These are phyloP conservation scores for Lasioglossum pauxillum DNA, from an alignment of 2,888 invertebrate genomes.

Conservation along the genomic window DNA sequence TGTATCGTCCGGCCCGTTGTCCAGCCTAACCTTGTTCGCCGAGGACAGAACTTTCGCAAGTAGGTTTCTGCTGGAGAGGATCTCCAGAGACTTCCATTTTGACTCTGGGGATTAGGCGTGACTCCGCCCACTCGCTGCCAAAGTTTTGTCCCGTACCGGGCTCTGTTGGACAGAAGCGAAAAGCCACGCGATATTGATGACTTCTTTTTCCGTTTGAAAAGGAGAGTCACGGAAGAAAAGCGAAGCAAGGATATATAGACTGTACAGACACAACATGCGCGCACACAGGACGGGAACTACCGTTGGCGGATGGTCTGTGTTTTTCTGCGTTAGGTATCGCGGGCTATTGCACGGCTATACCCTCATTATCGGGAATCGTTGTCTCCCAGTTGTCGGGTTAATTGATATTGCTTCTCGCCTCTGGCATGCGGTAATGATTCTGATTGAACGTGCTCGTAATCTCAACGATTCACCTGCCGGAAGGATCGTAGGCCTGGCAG, in stretches of 20 bases:
- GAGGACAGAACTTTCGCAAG: conserved; percentile 63
- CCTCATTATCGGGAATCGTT: conserved; percentile 46
- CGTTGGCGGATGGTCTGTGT: not conserved
- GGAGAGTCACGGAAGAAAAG: conserved; percentile 28
- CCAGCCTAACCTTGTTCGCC: conserved; percentile 61
- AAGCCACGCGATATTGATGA: conserved; percentile 83
- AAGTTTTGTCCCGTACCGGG: conserved; percentile 68
- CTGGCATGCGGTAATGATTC: not conserved
- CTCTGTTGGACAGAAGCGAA: conserved; percentile 78
- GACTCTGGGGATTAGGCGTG: conserved; percentile 84
- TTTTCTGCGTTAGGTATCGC: conserved; percentile 14
- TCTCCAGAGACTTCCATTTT: conserved; percentile 85
- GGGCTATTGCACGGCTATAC: conserved; percentile 31
- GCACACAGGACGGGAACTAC: not conserved
- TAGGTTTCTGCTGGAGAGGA: conserved; percentile 58
- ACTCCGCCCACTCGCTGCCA: conserved; percentile 80
- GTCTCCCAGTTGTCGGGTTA: conserved; percentile 30
- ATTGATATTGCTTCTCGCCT: conserved; percentile 45
- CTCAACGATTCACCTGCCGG: conserved; percentile 11
- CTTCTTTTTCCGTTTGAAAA: conserved; percentile 74
- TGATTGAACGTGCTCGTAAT: conserved; percentile 23
- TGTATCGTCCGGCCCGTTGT: conserved; percentile 78
- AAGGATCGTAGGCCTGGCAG: not conserved
- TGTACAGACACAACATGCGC: not conserved
- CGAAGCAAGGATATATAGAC: conserved; percentile 13